Percentiles rank a stretch among this genome's conserved stretches.
Conservation (phyloP, 1,140 invertebrate genomes). For the Drosophila arizonae region DNA sequence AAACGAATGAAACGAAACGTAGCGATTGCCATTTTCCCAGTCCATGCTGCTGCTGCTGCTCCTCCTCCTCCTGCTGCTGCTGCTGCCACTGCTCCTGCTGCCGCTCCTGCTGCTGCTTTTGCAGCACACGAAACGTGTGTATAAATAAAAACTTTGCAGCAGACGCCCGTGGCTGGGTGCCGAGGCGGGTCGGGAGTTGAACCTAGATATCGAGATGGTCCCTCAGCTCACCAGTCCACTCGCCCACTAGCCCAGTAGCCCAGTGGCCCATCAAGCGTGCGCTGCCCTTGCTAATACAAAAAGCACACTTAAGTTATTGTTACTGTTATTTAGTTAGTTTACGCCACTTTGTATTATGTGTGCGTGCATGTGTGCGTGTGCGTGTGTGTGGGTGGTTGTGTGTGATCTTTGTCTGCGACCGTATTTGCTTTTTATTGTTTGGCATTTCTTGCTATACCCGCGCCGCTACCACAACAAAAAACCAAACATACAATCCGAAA, state of each 20-base stretch:
- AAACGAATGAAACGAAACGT: constrained; percentile 58
- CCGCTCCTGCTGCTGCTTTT: constrained; percentile 16
- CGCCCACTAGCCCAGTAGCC: not conserved
- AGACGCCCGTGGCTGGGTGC: constrained; percentile 33
- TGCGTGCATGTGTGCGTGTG: constrained; percentile 21
- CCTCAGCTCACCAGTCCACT: not conserved
- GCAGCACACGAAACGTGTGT: constrained; percentile 66
- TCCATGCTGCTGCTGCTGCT: constrained; percentile 18
- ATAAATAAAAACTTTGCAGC: constrained; percentile 80
- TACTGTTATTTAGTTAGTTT: constrained; percentile 82
- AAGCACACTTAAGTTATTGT: constrained; percentile 80
- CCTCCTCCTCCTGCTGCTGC: constrained; percentile 21
- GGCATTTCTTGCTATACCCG: constrained; percentile 70
- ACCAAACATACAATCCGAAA: constrained; percentile 30
- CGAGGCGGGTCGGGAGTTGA: not conserved
- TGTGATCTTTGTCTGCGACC: constrained; percentile 65
- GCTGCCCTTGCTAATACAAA: constrained; percentile 62
- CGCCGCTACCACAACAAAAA: constrained; percentile 27
- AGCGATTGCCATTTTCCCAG: constrained; percentile 35
- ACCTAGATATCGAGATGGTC: constrained; percentile 29
- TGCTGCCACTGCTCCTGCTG: constrained; percentile 9
- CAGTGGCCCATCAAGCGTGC: constrained; percentile 16
- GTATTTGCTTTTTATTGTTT: constrained; percentile 77
- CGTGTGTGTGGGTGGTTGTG: constrained; percentile 21
- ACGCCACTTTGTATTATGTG: constrained; percentile 75